Conservation (phyloP, 1,140 invertebrate genomes). For the Maniola jurtina region DNA sequence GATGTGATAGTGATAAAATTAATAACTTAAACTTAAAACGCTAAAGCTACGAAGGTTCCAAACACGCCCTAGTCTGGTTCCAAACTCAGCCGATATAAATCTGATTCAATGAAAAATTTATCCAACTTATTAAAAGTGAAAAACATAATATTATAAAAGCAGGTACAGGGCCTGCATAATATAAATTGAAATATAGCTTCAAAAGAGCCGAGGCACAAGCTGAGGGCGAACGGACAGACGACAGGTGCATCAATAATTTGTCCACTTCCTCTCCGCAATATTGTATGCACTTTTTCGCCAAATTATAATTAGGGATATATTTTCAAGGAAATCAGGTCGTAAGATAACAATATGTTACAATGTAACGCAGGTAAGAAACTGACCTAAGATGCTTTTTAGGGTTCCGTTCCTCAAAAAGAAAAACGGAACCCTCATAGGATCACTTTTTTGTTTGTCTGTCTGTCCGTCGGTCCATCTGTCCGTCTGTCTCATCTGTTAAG, state of each 20-base stretch:
- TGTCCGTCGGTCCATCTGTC: too few relatives aligned
- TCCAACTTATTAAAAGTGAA: too few relatives aligned
- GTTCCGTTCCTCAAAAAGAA: too few relatives aligned
- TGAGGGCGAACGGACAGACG: conserved; percentile 13
- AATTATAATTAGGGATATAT: conserved; percentile 14
- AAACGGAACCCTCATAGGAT: too few relatives aligned
- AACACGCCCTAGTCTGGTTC: too few relatives aligned
- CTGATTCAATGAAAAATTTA: too few relatives aligned
- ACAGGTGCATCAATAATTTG: conserved; percentile 45
- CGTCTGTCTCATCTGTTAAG: too few relatives aligned
- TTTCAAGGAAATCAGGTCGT: conserved; percentile 13
- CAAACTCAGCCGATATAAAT: too few relatives aligned
- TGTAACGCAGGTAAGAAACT: not conserved
- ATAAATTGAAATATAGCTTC: conserved; percentile 6
- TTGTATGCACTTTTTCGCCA: conserved; percentile 28
- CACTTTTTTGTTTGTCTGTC: too few relatives aligned
- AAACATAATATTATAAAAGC: not conserved
- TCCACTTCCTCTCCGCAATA: conserved; percentile 29
- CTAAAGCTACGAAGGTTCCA: too few relatives aligned
- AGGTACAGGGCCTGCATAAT: not conserved
- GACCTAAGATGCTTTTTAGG: not conserved
- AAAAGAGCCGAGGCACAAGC: conserved; percentile 6
- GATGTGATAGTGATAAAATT: too few relatives aligned
- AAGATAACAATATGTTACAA: not conserved
- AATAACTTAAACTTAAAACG: too few relatives aligned